Conservation (phyloP, 2,113 vertebrate genomes). For the Lasiurus cinereus region DNA sequence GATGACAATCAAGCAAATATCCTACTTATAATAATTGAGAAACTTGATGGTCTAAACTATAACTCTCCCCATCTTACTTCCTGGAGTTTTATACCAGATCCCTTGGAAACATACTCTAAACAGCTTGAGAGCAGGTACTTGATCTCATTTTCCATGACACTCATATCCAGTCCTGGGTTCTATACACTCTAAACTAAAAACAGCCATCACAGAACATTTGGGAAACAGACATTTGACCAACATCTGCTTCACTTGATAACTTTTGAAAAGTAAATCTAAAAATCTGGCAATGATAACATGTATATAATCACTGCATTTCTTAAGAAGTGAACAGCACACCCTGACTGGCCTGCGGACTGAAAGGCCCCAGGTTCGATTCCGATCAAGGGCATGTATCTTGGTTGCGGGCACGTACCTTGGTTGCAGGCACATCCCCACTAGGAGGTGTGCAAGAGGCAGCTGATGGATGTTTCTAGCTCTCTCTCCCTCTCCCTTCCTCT, state of each 20-base stretch:
- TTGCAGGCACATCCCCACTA: too few species aligned
- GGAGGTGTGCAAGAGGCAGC: too few species aligned
- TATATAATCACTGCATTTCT: slow-evolving; percentile 24
- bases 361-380: too few species aligned
- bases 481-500: too few species aligned
- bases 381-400: too few species aligned
- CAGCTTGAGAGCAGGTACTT: not conserved
- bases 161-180: slow-evolving; percentile 1
- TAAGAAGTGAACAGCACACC: not conserved
- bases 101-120: not conserved
- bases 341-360: too few species aligned
- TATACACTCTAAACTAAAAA: slow-evolving; percentile 51
- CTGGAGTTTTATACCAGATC: not conserved
- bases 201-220: not conserved
- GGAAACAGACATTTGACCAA: not conserved
- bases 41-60: not conserved
- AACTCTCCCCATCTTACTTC: slow-evolving; percentile 17
- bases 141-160: slow-evolving; percentile 44
- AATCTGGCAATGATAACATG: not conserved
- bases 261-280: slow-evolving; percentile 60
- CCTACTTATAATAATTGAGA: slow-evolving; percentile 18
- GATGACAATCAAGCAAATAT: not conserved
- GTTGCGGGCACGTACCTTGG: too few species aligned
- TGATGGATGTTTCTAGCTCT: too few species aligned
- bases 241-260: slow-evolving; percentile 40